Base-by-base conservation (phyloP, 2,888 invertebrate species). In the Latrodectus elegans region DNA sequence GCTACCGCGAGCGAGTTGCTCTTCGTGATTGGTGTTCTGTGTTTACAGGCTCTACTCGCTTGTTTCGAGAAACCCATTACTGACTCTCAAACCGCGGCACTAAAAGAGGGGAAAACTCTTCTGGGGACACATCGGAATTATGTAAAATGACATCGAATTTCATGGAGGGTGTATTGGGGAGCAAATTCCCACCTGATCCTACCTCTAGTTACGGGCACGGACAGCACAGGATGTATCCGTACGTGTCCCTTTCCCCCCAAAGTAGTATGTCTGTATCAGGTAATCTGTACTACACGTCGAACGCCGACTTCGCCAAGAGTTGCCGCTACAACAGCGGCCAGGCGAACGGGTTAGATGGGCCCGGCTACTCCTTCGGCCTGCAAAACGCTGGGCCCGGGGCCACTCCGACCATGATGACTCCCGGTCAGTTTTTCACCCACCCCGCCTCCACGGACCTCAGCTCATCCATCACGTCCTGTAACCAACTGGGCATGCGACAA, bases 151-250 rank as follows among this genome's bases (percentile, higher is more conserved):
- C 95, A 95, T 97, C 97, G 95, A 97, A 97, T 95, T 97, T 97
- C 95, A 96, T 97, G 94, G 97, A 97, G 96, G 97, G 96, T 95
- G 97, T 97, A 96, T 96, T 97, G 94, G 89, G 89, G 74, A 97
- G 97, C 92, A 97, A 97, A 95, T 97, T 97, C 94, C 96, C 95
- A 94, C 91, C 92, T 93, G 94, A 94, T 92, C 93, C 93, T 91
- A 93, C 92, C 91, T 94, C 95, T 93, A 49, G 73, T 22, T 80
- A 83, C 71, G 88, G 83, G 49, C 86, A 86, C 73, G 71, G 91
- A 90, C 90, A 91, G 90, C 94, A 95, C 92, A 96, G 96, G 94
- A 97, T 97, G 97, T 97, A 97, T 93, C 97, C 97, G 8, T 97
- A 97, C 94, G 97, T 97, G 91, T 95, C 96, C 91, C 95, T 94